These are phyloP conservation scores for Dasypus novemcinctus DNA, from an alignment of 2,113 vertebrate species.

Conservation along the genomic window DNA sequence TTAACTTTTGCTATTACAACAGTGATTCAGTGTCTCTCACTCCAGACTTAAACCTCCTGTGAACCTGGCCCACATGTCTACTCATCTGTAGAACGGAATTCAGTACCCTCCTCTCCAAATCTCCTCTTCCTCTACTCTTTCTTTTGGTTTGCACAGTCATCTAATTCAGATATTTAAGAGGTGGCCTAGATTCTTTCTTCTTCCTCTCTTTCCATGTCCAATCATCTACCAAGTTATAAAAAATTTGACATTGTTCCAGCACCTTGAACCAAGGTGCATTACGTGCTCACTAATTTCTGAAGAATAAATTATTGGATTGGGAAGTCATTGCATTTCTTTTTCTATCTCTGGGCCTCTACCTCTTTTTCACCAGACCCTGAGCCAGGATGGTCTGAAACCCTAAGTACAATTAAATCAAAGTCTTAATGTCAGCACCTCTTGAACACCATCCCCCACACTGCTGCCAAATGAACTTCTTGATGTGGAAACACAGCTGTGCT, in stretches of 20 bases:
- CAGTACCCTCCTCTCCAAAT: not conserved
- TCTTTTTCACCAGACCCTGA: not conserved
- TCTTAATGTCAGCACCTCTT: not conserved
- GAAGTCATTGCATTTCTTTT: not conserved
- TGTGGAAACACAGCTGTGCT: not conserved
- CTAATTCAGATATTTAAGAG: not conserved
- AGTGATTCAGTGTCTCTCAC: not conserved
- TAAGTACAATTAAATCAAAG: not conserved
- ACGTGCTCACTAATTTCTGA: not conserved
- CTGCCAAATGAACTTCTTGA: not conserved
- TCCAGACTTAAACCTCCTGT: not conserved
- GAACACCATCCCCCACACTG: not conserved
- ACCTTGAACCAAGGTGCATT: not conserved
- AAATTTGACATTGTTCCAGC: not conserved
- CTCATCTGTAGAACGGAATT: not conserved
- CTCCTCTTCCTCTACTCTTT: not conserved
- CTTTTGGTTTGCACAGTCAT: not conserved
- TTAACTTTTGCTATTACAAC: not conserved
- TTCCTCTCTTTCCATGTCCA: not conserved
- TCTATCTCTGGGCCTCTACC: not conserved
- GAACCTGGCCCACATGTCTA: not conserved
- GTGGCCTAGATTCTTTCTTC: not conserved
- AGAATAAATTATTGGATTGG: not conserved
- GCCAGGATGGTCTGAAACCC: constrained; percentile 1
- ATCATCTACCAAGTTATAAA: not conserved